These are phyloP conservation scores for Apolygus lucorum DNA, from an alignment of 1,140 invertebrate species.

Conservation along the genomic window DNA sequence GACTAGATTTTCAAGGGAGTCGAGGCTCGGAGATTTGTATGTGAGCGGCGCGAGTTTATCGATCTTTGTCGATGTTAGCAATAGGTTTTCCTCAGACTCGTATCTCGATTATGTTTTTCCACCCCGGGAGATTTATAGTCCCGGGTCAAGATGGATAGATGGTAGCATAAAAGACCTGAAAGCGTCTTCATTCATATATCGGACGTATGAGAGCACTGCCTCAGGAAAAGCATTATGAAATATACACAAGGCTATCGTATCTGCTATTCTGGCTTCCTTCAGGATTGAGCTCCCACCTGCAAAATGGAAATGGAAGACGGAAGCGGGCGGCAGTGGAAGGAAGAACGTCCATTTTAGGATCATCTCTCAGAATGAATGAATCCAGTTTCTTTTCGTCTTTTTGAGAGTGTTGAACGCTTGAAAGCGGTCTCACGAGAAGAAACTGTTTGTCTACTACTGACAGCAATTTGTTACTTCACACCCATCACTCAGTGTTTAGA, in stretches of 20 bases:
- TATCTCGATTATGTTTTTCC: neutral
- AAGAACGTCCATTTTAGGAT: too few relatives aligned
- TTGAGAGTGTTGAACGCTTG: too few relatives aligned
- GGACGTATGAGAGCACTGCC: neutral
- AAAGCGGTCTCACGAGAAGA: too few relatives aligned
- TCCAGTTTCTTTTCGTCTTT: too few relatives aligned
- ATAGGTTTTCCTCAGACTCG: neutral
- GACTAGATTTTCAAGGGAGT: too few relatives aligned
- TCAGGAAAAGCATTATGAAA: neutral
- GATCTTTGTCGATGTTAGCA: neutral
- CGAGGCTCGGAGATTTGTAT: neutral
- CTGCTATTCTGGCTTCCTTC: neutral
- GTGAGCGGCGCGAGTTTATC: neutral
- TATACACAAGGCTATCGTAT: conserved; percentile 4
- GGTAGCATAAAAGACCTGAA: neutral
- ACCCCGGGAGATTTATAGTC: neutral
- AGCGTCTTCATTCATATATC: conserved; percentile 9
- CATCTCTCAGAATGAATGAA: too few relatives aligned
- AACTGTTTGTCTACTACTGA: too few relatives aligned
- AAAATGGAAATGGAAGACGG: neutral
- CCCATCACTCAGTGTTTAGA: too few relatives aligned
- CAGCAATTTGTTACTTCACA: too few relatives aligned
- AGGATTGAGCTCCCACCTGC: neutral
- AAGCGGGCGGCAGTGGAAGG: neutral
- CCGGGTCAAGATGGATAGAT: conserved; percentile 1